Conservation (phyloP, 2,888 invertebrate species). For the Drosophila differens region DNA sequence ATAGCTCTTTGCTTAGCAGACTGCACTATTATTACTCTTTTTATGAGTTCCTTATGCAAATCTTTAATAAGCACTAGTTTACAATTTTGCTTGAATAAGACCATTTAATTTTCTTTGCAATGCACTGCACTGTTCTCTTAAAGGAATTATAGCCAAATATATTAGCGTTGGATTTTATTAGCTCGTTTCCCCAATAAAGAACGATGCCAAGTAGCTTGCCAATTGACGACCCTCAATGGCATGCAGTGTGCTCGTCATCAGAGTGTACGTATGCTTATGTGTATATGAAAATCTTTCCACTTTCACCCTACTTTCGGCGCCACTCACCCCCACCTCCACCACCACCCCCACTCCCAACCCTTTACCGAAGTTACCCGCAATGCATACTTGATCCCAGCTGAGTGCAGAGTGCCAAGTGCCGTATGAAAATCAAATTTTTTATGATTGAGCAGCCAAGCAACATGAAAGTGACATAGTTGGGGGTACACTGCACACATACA, state of each 20-base stretch:
- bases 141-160: slow-evolving; percentile 17
- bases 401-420: slow-evolving; percentile 60
- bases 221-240: slow-evolving; percentile 48
- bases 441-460: slow-evolving; percentile 78
- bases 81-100: slow-evolving; percentile 5
- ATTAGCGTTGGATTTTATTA: slow-evolving; percentile 29
- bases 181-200: slow-evolving; percentile 32
- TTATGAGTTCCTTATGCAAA: background rate
- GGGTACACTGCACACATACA: background rate
- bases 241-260: slow-evolving; percentile 22
- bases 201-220: slow-evolving; percentile 39
- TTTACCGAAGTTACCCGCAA: background rate
- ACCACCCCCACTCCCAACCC: background rate
- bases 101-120: background rate
- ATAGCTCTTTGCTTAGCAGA: background rate
- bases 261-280: slow-evolving; percentile 24
- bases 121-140: slow-evolving; percentile 6
- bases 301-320: background rate
- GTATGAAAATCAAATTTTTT: slow-evolving; percentile 77
- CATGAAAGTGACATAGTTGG: slow-evolving; percentile 57
- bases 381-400: slow-evolving; percentile 21
- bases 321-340: background rate
- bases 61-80: background rate
- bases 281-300: slow-evolving; percentile 29
- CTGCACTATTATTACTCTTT: background rate